Conservation (phyloP, 2,113 vertebrate genomes). For the Lampris megalopsis region DNA sequence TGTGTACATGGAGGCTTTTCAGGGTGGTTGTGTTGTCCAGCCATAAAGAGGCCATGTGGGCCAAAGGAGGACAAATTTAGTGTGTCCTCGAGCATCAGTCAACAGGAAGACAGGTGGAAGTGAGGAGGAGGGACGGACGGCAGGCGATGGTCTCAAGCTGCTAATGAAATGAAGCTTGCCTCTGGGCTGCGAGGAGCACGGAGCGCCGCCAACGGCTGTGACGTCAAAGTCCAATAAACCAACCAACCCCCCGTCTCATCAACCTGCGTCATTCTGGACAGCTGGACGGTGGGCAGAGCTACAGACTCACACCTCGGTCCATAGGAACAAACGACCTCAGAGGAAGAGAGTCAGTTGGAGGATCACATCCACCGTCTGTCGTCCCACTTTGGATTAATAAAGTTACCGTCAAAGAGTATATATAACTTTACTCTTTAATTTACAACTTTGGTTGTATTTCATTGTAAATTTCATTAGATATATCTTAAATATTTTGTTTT, state of each 20-base stretch:
- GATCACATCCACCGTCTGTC: too few relatives aligned
- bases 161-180: slow-evolving; percentile 53
- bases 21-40: background rate
- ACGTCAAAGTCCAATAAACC: background rate
- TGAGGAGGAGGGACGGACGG: slow-evolving; percentile 7
- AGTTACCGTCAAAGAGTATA: too few relatives aligned
- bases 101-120: slow-evolving; percentile 3
- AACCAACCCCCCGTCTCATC: background rate
- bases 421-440: too few relatives aligned
- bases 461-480: too few relatives aligned
- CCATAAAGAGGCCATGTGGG: background rate
- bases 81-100: slow-evolving; percentile 6
- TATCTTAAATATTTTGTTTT: too few relatives aligned
- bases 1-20: background rate
- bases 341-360: too few relatives aligned
- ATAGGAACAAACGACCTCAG: too few relatives aligned
- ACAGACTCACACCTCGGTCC: too few relatives aligned
- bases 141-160: slow-evolving; percentile 46
- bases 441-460: too few relatives aligned
- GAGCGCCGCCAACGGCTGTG: slow-evolving; percentile 22
- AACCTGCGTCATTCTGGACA: background rate
- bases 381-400: too few relatives aligned
- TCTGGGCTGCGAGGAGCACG: slow-evolving; percentile 25
- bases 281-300: background rate
- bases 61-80: background rate